Conservation (phyloP, 2,797 vertebrate species). For the Tokudaia tokunoshimensis region DNA sequence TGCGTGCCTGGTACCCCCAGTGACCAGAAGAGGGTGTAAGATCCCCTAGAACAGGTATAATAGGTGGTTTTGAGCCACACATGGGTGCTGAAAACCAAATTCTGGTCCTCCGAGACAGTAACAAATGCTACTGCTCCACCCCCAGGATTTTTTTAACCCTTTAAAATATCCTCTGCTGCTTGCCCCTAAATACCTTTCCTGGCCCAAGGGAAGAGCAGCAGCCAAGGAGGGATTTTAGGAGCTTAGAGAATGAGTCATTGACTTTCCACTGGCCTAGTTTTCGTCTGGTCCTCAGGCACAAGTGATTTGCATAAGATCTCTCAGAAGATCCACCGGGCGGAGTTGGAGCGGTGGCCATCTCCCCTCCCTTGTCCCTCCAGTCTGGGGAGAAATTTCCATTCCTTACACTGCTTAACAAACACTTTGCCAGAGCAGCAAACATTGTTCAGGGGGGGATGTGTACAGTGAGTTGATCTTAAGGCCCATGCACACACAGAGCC, state of each 20-base stretch:
- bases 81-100: neutral
- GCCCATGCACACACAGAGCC: neutral
- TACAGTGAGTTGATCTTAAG: neutral
- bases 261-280: neutral
- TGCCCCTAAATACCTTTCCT: conserved; percentile 7
- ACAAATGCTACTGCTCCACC: neutral
- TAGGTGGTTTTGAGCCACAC: neutral
- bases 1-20: neutral
- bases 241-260: conserved; percentile 6
- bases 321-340: neutral
- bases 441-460: neutral
- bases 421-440: neutral
- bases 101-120: neutral
- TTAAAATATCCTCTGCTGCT: neutral
- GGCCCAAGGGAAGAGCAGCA: neutral
- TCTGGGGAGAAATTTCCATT: neutral
- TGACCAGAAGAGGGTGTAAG: neutral
- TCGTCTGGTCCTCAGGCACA: conserved; percentile 40
- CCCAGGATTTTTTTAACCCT: neutral
- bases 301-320: neutral
- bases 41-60: neutral
- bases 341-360: neutral
- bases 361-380: neutral
- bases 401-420: neutral
- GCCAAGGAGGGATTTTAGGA: neutral